Percentiles rank a stretch among this genome's conserved stretches.
phyloP scores from a whole-genome alignment of 1,140 invertebrate genomes.

The Drosophila micromelanica region DNA sequence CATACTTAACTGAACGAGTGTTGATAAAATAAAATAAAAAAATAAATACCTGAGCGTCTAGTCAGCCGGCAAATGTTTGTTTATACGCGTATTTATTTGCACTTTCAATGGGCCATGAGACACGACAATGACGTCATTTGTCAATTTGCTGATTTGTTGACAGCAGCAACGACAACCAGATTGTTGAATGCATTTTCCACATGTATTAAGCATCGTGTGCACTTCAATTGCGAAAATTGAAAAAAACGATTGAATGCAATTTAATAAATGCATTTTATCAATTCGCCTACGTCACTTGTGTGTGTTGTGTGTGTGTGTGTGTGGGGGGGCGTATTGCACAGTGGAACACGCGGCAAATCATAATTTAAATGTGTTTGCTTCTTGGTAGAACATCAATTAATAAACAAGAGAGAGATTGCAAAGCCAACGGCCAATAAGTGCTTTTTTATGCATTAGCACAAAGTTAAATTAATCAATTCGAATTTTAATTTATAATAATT shows the following conservation, averaged over 20 bases:
- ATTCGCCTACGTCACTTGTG: slow-evolving; percentile 21
- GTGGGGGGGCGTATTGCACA: slow-evolving; percentile 38
- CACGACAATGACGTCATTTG: slow-evolving; percentile 66
- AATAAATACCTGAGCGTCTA: slow-evolving; percentile 46
- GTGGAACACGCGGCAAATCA: slow-evolving; percentile 16
- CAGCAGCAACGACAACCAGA: slow-evolving; percentile 49
- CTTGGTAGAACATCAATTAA: neutral
- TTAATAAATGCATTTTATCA: slow-evolving; percentile 61
- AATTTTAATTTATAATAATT: neutral
- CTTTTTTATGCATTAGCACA: slow-evolving; percentile 21
- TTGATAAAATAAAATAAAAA: too few species aligned
- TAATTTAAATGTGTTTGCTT: neutral
- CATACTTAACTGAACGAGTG: slow-evolving; percentile 20
- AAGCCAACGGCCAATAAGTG: neutral
- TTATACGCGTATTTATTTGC: slow-evolving; percentile 39
- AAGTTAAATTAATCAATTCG: slow-evolving; percentile 3
- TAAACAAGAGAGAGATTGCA: slow-evolving; percentile 5
- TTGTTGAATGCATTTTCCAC: slow-evolving; percentile 58
- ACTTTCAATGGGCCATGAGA: slow-evolving; percentile 49
- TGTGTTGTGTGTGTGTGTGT: slow-evolving; percentile 5
- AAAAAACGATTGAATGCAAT: slow-evolving; percentile 62
- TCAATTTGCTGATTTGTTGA: slow-evolving; percentile 59
- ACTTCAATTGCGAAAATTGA: slow-evolving; percentile 44
- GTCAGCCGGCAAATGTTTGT: slow-evolving; percentile 36
- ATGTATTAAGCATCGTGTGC: slow-evolving; percentile 49